Percentiles rank a stretch among this genome's conserved stretches.
Conservation (phyloP, 1,140 invertebrate species). For the Aphelinus atriplicis region DNA sequence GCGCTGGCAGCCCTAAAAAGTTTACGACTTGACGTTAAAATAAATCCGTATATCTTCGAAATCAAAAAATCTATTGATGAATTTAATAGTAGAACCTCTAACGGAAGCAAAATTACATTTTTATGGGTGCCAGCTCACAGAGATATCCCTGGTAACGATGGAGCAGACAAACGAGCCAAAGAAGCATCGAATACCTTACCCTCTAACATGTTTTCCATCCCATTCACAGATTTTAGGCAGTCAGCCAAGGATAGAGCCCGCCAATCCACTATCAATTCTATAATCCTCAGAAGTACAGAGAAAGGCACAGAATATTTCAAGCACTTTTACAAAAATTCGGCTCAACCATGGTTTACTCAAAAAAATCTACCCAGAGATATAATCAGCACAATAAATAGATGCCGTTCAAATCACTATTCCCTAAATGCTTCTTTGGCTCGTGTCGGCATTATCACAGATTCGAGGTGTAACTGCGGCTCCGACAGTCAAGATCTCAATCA, state of each 20-base stretch:
- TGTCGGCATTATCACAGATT: background rate
- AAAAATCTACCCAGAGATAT: background rate
- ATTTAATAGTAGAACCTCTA: background rate
- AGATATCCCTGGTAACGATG: background rate
- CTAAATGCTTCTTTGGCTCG: background rate
- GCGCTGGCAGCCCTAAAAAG: background rate
- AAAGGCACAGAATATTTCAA: background rate
- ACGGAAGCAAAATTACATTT: background rate
- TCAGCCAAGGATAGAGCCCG: background rate
- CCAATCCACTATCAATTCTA: background rate
- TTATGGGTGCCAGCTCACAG: constrained; percentile 2
- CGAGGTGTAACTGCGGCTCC: background rate
- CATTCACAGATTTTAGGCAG: background rate
- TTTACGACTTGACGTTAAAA: background rate
- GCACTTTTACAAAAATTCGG: background rate
- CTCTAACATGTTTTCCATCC: background rate
- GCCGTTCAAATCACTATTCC: background rate
- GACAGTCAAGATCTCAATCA: background rate
- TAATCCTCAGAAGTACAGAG: background rate
- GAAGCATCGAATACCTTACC: background rate
- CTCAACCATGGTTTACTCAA: background rate
- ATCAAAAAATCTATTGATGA: background rate
- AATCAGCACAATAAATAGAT: background rate
- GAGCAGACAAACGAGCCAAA: too few species aligned
- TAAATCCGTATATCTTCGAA: constrained; percentile 1